phyloP scores from a whole-genome alignment of 2,113 vertebrate species.

The Bungarus multicinctus region DNA sequence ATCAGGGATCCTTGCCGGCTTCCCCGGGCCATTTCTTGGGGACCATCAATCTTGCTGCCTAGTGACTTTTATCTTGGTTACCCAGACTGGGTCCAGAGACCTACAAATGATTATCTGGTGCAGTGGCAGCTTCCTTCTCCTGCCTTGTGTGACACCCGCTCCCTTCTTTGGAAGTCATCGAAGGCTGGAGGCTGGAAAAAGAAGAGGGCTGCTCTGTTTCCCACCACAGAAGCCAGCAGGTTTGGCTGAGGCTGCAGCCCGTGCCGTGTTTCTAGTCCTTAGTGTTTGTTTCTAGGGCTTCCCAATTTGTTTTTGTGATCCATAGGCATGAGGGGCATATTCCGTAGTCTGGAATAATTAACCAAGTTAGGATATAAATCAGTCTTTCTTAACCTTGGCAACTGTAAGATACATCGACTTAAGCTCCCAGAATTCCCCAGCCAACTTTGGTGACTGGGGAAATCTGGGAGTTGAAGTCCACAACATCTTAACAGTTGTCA shows the following conservation, averaged over 20 bases:
- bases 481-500: background rate
- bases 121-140: background rate
- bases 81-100: background rate
- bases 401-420: background rate
- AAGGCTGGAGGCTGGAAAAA: background rate
- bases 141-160: background rate
- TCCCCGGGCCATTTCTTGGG: background rate
- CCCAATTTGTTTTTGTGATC: background rate
- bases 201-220: background rate
- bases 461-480: background rate
- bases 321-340: too few relatives aligned
- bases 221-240: background rate
- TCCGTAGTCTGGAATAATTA: background rate
- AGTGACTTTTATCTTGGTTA: background rate
- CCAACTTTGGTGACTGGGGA: background rate
- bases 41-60: background rate
- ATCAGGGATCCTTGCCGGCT: background rate
- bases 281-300: background rate
- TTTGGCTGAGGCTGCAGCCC: background rate
- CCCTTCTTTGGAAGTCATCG: background rate
- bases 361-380: background rate
- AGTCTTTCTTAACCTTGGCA: background rate
- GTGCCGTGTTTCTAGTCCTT: background rate
- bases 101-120: background rate
- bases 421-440: background rate